These are phyloP conservation scores for Solea solea DNA, from an alignment of 2,113 vertebrate species.

Conservation along the genomic window DNA sequence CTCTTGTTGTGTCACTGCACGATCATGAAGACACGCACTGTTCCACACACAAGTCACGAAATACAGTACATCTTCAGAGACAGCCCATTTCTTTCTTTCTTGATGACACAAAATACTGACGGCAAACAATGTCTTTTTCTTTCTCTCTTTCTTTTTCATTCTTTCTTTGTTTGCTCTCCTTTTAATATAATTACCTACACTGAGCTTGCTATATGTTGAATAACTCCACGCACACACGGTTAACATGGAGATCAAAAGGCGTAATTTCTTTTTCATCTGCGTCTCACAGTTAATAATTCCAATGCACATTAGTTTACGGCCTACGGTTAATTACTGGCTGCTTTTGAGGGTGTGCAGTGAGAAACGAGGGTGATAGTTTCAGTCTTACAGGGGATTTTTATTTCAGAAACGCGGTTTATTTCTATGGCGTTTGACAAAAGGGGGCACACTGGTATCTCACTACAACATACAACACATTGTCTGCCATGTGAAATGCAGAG, in stretches of 20 bases:
- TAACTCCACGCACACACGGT: conserved; percentile 4
- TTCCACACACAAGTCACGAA: conserved; percentile 1
- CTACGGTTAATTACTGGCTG: neutral
- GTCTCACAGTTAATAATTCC: neutral
- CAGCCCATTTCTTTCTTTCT: neutral
- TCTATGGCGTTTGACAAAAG: neutral
- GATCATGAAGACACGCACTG: conserved; percentile 25
- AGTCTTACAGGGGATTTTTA: too few relatives aligned
- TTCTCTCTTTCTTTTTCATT: too few relatives aligned
- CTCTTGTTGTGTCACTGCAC: conserved; percentile 24
- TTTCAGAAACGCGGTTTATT: too few relatives aligned
- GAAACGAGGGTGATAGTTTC: too few relatives aligned
- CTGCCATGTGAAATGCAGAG: conserved; percentile 64
- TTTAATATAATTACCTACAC: conserved; percentile 12
- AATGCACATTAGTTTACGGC: conserved; percentile 15
- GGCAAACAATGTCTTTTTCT: too few relatives aligned
- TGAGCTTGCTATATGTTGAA: conserved; percentile 5
- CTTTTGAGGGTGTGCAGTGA: too few relatives aligned
- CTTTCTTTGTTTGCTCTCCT: neutral
- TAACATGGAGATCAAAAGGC: conserved; percentile 11
- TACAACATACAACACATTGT: conserved; percentile 50
- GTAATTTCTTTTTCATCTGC: neutral
- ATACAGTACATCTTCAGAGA: neutral
- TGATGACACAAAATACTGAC: too few relatives aligned
- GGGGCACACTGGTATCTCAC: conserved; percentile 14